phyloP scores from a whole-genome alignment of 2,888 invertebrate species.

The Tetramorium bicarinatum region DNA sequence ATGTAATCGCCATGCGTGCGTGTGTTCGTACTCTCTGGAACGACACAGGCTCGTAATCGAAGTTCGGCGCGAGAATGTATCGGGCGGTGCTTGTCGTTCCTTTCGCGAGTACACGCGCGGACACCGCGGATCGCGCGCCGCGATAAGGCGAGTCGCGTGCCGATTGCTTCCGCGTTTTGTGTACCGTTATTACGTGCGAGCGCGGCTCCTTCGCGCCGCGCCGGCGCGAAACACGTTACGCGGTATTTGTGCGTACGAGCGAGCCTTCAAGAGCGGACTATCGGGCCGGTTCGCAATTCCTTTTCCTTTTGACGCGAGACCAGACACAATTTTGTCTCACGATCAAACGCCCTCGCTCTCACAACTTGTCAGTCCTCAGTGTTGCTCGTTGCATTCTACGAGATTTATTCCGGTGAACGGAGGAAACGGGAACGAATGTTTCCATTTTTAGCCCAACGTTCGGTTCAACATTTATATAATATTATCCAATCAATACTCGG shows the following conservation, averaged over 20 bases:
- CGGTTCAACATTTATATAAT: too few relatives aligned
- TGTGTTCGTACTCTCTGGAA: neutral
- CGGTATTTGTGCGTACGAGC: slow-evolving; percentile 29
- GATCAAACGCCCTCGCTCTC: neutral
- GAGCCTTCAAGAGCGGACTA: slow-evolving; percentile 25
- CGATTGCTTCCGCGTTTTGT: slow-evolving; percentile 77
- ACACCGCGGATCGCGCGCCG: slow-evolving; percentile 53
- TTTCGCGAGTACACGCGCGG: slow-evolving; percentile 60
- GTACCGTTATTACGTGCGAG: slow-evolving; percentile 70
- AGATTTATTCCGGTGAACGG: neutral
- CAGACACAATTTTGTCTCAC: neutral
- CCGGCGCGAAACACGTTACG: slow-evolving; percentile 52
- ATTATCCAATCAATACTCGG: neutral
- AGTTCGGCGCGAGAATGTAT: slow-evolving; percentile 59
- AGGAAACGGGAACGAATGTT: neutral
- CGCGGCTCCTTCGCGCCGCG: slow-evolving; percentile 18
- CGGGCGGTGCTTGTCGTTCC: slow-evolving; percentile 35
- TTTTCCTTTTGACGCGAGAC: slow-evolving; percentile 57
- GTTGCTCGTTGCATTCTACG: neutral
- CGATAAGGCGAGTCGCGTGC: slow-evolving; percentile 77
- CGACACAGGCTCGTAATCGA: slow-evolving; percentile 36
- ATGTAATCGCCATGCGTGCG: neutral
- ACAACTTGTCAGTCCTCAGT: neutral
- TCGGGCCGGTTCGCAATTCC: slow-evolving; percentile 53
- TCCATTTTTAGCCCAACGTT: too few relatives aligned